These are phyloP conservation scores for Porites evermanni DNA, from an alignment of 92 coral and sea anemone genomes.

Conservation along the genomic window DNA sequence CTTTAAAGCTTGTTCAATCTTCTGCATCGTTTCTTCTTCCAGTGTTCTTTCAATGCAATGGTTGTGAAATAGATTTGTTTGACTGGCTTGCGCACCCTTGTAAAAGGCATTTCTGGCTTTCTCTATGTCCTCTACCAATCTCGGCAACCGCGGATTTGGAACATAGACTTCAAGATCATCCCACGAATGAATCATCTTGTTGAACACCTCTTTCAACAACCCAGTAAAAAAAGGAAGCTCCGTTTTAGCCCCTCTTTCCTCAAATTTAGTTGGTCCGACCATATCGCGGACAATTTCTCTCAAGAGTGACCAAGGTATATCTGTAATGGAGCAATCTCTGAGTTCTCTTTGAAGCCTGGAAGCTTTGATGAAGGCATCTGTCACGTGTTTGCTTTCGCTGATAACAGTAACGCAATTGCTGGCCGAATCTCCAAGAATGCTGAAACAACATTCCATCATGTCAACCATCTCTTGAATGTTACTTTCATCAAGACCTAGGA, in stretches of 20 bases:
- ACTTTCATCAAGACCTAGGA: constrained; percentile 59
- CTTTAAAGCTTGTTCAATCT: constrained; percentile 33
- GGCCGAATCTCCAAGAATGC: constrained; percentile 65
- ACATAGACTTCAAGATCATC: constrained; percentile 72
- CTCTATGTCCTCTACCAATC: constrained; percentile 29
- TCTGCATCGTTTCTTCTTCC: constrained; percentile 19
- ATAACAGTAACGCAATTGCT: constrained; percentile 59
- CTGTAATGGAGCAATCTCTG: constrained; percentile 52
- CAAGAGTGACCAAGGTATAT: constrained; percentile 53
- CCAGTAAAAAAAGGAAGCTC: constrained; percentile 67
- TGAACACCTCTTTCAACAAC: constrained; percentile 37
- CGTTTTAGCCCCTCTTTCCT: constrained; percentile 63
- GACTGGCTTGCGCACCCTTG: constrained; percentile 68
- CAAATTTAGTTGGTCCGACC: constrained; percentile 64
- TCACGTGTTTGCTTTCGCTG: constrained; percentile 49
- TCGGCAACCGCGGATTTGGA: constrained; percentile 63
- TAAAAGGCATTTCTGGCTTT: constrained; percentile 62
- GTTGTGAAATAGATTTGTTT: constrained; percentile 53
- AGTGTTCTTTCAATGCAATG: constrained; percentile 60
- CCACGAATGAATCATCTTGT: constrained; percentile 69
- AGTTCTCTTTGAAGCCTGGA: constrained; percentile 53
- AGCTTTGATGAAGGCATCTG: constrained; percentile 37
- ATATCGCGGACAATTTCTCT: constrained; percentile 61
- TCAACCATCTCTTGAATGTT: constrained; percentile 63
- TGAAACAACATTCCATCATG: constrained; percentile 63